Percentiles rank a stretch among this genome's conserved stretches.
Evolutionary conservation across 2,797 vertebrate species (phyloP).

Genomic region (Lacerta bilineata): DNA sequence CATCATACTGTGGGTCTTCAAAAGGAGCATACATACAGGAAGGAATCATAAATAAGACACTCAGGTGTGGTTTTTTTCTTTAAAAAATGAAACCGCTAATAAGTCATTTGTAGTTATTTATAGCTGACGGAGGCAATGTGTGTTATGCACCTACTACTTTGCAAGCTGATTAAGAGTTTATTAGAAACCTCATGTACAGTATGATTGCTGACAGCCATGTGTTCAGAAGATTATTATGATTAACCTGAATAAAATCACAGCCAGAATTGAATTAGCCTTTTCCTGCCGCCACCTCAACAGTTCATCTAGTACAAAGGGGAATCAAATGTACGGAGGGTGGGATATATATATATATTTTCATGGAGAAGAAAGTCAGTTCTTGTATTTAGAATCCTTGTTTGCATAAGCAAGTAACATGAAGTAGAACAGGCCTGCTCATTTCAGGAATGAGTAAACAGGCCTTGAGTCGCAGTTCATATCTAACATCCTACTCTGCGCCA

Average conservation of each 20-base stretch:
- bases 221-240: constrained; percentile 20
- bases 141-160: constrained; percentile 26
- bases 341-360: neutral
- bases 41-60: neutral
- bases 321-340: neutral
- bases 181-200: neutral
- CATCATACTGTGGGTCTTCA: neutral
- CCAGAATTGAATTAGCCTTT: neutral
- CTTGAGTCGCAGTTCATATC: neutral
- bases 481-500: too few species aligned
- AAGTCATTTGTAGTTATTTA: constrained; percentile 28
- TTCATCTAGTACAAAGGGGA: neutral
- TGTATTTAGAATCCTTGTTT: neutral
- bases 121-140: constrained; percentile 35
- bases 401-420: neutral
- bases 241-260: neutral
- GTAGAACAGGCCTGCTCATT: neutral
- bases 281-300: constrained; percentile 4
- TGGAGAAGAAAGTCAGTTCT: neutral
- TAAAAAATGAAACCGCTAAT: neutral
- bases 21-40: neutral
- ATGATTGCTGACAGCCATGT: constrained; percentile 21
- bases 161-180: constrained; percentile 39
- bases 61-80: too few species aligned
- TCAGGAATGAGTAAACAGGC: neutral